A percentile compares a stretch with the other conserved stretches of the same genome.
phyloP scores from a whole-genome alignment of 2,113 vertebrate species.

The Aptenodytes patagonicus region DNA sequence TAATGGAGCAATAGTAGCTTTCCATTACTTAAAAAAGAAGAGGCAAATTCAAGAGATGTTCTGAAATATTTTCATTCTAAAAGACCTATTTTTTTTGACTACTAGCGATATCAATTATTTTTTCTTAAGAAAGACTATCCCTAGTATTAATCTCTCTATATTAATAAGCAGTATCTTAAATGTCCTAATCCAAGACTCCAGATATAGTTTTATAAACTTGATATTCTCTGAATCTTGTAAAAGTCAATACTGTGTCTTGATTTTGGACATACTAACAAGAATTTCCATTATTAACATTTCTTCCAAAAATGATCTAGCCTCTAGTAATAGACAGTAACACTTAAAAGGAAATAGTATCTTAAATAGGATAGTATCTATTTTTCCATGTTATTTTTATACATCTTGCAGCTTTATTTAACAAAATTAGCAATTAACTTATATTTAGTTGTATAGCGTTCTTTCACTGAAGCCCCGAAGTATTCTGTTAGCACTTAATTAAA shows the following conservation, averaged over 20 bases:
- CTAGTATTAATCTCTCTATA: neutral
- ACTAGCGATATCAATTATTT: neutral
- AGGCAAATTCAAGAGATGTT: neutral
- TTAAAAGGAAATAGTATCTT: neutral
- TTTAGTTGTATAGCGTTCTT: neutral
- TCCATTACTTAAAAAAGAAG: neutral
- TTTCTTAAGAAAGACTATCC: neutral
- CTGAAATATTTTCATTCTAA: neutral
- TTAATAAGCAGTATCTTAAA: neutral
- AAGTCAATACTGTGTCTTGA: neutral
- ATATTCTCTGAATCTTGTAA: neutral
- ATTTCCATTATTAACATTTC: neutral
- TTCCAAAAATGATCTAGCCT: neutral
- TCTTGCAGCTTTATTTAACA: neutral
- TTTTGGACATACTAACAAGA: neutral
- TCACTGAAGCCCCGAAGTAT: neutral
- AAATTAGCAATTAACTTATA: neutral
- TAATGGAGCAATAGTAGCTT: neutral
- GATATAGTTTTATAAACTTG: neutral
- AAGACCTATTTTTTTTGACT: neutral
- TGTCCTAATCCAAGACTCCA: neutral
- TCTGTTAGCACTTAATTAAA: constrained; percentile 1
- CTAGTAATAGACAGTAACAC: neutral
- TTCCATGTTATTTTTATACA: neutral
- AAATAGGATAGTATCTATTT: neutral